phyloP scores from a whole-genome alignment of 2,113 vertebrate genomes.

The Trichechus manatus region DNA sequence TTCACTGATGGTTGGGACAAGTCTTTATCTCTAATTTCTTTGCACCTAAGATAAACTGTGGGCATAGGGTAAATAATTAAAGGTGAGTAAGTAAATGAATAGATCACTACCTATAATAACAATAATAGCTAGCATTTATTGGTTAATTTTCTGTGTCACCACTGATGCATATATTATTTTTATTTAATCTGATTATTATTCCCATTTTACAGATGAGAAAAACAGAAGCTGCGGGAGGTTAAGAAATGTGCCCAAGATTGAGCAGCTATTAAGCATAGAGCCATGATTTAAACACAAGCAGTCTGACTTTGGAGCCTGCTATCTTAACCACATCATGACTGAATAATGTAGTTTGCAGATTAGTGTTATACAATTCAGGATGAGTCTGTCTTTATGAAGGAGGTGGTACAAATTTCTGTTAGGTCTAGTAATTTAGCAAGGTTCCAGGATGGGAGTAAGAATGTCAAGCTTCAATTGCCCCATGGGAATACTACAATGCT shows the following conservation, averaged over 20 bases:
- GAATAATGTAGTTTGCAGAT: conserved; percentile 16
- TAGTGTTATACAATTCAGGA: neutral
- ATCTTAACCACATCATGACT: neutral
- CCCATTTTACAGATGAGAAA: no score
- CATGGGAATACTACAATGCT: neutral
- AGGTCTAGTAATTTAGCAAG: neutral
- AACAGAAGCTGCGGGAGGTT: no score
- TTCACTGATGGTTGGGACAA: neutral
- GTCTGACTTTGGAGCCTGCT: neutral
- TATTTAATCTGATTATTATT: neutral
- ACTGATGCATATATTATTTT: neutral
- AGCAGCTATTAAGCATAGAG: no score
- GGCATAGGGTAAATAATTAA: neutral
- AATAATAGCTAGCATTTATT: neutral
- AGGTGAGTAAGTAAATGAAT: neutral
- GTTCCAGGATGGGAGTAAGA: neutral
- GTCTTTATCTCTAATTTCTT: neutral
- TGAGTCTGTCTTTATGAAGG: neutral
- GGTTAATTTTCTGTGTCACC: neutral
- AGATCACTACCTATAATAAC: neutral
- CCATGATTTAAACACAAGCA: no score
- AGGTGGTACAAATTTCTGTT: neutral
- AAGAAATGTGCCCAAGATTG: no score
- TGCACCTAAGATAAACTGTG: neutral
- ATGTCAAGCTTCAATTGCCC: neutral